Evolutionary conservation across 2,113 vertebrate species (phyloP), one percentile per base, ranked within the genome.

Genomic region (Gallinago undulata): DNA sequence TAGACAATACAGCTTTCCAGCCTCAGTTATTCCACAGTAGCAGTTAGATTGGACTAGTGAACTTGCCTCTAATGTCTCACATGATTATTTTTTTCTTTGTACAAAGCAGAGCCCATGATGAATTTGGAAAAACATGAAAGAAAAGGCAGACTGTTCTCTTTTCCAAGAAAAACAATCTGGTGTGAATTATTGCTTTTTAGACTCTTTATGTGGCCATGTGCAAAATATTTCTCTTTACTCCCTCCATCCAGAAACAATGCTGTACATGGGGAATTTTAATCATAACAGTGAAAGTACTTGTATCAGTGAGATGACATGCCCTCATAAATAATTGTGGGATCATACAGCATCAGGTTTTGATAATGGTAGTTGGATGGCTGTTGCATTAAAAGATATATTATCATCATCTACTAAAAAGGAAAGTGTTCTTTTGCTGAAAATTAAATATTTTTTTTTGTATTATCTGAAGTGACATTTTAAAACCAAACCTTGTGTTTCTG

Each of bases 71-170:
- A 62, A 37, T 18, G 2, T 15, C 33, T 39, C 37, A 13, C 12
- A 6, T 27, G 15, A 86, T 35, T 9, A 57, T 33, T 63, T 68
- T 19, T 30, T 51, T 12, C 0, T 62, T 76, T 82, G 9, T 63
- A 81, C 13, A n/a, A 50, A 87, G n/a, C 37, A 87, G 37, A 80
- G 48, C 21, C 39, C 3, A n/a, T 28, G 53, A 66, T 35, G 25
- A 84, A 33, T 51, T 66, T 94, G 53, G 33, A 62, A 89, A 88
- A 73, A 41, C 3, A 69, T 17, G 23, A 84, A 87, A 94, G 51
- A 43, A n/a, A 68, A 72, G 19, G 21, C 2, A 12, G 21, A 75
- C 1, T 8, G 89, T 64, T 75, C 7, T 53, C 10, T 72, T 67
- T 78, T 43, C 16, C 35, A 85, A 62, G 35, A 75, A 50, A 82